Evolutionary conservation across 2,888 invertebrate genomes (phyloP), one percentile per base, ranked within the genome.

Genomic region (Euspilapteryx auroguttella): DNA sequence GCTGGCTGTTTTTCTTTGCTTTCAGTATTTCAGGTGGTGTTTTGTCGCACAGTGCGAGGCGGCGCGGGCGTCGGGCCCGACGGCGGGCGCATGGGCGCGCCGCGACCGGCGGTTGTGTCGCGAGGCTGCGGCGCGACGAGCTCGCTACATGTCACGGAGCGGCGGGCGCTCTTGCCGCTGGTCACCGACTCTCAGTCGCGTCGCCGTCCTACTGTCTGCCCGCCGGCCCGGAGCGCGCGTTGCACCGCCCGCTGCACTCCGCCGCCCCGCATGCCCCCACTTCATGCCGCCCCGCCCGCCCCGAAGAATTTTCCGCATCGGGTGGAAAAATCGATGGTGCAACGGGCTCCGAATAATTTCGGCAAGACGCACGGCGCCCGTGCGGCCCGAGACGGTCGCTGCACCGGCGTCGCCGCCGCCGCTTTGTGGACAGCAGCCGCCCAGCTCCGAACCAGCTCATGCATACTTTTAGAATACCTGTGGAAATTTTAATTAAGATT

Each of bases 291-390:
- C 69, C 63, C 64, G 65, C 58, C 69, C 69, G 69, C 71, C 71
- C 68, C 65, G 68, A 65, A 63, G 55, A 68, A 71, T 75, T 76
- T 75, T 73, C 66, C 76, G 73, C 73, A 71, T 71, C 73, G 73
- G 73, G 71, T 63, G 65, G 73, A 75, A 75, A 73, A 75, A 76
- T 76, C 76, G 76, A 76, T 76, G 75, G 69, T 73, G 73, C 71
- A 69, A 65, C 69, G 66, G 63, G 69, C 65, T 64, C 71, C 73
- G 66, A 73, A 73, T 71, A 68, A 71, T 69, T 73, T 73, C 59
- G 73, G 71, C 71, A 73, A 73, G 73, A 73, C 73, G 71, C 71
- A 71, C 68, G 73, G 73, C 71, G 69, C 32, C 30, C 32, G 28
- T 27, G 32, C 30, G 23, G 21, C 24, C 9, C 24, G 22, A 24